Evolutionary conservation across 2,888 invertebrate species (phyloP).

Genomic region (Chironomus tentans): DNA sequence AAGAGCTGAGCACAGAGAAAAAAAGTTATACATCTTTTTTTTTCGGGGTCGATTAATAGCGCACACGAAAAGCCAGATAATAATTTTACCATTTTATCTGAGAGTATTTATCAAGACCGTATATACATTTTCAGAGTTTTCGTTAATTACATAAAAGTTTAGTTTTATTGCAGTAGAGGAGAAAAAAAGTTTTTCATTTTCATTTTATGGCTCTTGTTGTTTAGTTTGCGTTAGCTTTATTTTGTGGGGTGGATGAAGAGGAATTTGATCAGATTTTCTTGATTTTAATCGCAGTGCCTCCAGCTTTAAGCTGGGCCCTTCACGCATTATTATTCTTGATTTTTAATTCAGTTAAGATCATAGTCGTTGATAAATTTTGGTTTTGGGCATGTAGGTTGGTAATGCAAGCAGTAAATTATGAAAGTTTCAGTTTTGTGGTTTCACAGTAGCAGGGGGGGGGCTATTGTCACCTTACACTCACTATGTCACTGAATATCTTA

Average conservation of each 20-base stretch:
- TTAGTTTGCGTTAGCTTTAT: not conserved
- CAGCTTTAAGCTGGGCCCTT: no score
- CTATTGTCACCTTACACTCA: no score
- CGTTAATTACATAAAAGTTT: slow-evolving; percentile 10
- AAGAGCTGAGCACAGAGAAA: not conserved
- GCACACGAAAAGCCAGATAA: not conserved
- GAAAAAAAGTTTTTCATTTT: not conserved
- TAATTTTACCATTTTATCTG: not conserved
- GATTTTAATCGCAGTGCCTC: no score
- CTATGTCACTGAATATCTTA: no score
- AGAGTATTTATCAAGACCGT: not conserved
- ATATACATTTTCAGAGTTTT: not conserved
- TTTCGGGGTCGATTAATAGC: slow-evolving; percentile 5
- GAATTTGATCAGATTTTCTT: no score
- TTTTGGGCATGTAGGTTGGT: no score
- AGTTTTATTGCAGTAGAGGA: not conserved
- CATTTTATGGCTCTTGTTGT: not conserved
- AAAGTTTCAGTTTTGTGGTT: no score
- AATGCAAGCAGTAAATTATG: no score
- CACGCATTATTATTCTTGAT: no score
- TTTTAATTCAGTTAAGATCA: no score
- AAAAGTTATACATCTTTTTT: not conserved
- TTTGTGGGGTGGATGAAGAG: not conserved
- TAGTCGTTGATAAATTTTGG: no score
- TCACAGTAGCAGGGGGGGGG: no score